Evolutionary conservation across 2,888 invertebrate species (phyloP).

Genomic region (Drosophila kanekoi): DNA sequence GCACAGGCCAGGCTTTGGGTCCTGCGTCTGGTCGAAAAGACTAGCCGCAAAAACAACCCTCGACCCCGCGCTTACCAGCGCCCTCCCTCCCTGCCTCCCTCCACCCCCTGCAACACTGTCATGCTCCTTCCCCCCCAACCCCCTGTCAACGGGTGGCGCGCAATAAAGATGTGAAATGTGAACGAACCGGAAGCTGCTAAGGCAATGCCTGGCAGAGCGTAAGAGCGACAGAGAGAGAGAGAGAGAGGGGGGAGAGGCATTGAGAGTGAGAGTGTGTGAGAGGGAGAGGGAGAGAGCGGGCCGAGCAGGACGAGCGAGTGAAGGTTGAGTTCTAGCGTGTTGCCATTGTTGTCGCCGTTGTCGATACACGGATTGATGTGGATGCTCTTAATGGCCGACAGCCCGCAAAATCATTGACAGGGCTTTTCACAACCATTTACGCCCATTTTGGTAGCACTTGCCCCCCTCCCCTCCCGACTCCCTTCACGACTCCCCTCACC

Average conservation of each 20-base stretch:
- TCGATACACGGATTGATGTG: conserved; percentile 28
- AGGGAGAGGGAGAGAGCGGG: no score
- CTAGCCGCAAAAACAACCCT: conserved; percentile 33
- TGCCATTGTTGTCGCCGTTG: conserved; percentile 26
- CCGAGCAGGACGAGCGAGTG: neutral
- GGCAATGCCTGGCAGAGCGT: neutral
- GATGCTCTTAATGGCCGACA: conserved; percentile 48
- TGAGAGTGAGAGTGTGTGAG: neutral
- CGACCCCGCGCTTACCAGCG: neutral
- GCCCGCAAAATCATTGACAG: conserved; percentile 63
- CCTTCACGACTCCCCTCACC: neutral
- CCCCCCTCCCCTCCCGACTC: neutral
- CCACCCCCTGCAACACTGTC: neutral
- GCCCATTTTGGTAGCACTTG: conserved; percentile 17
- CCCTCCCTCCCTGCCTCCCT: neutral
- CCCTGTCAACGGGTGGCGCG: conserved; percentile 46
- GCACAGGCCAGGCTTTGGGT: conserved; percentile 3
- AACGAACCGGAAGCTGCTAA: conserved; percentile 37
- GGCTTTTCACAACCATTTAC: conserved; percentile 45
- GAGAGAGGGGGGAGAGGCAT: no score
- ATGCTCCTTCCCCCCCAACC: conserved; percentile 1
- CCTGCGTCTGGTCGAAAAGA: conserved; percentile 15
- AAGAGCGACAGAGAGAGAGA: neutral
- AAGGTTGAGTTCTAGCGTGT: conserved; percentile 2
- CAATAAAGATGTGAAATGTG: conserved; percentile 28